These are phyloP conservation scores for Lissocephala sabroskyi DNA, from an alignment of 2,888 invertebrate species.

Conservation along the genomic window DNA sequence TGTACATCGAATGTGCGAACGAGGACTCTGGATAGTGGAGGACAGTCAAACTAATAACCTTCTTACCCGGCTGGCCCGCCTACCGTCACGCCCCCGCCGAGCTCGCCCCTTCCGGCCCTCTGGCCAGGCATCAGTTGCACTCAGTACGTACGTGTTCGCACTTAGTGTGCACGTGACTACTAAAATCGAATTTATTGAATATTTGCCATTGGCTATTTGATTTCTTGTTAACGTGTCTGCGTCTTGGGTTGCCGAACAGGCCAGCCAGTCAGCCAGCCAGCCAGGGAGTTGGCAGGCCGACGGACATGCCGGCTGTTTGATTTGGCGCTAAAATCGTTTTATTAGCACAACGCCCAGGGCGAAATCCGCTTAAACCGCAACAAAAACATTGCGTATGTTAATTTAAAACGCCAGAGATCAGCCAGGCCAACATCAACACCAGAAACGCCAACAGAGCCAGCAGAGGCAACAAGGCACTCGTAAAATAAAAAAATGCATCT, in stretches of 20 bases:
- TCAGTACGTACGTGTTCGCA: slow-evolving; percentile 59
- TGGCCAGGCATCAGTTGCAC: slow-evolving; percentile 56
- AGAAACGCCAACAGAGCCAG: not conserved
- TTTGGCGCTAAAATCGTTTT: no score
- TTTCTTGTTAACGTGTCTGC: slow-evolving; percentile 54
- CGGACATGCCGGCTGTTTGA: no score
- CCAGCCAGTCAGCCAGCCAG: not conserved
- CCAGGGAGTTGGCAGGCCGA: no score
- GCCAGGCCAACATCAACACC: slow-evolving; percentile 3
- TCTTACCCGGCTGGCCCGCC: no score
- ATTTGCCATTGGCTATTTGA: slow-evolving; percentile 65
- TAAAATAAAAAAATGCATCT: slow-evolving; percentile 11
- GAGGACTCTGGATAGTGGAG: no score
- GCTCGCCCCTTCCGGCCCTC: not conserved
- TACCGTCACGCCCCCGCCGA: no score
- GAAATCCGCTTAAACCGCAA: no score
- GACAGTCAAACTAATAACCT: no score
- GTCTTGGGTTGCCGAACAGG: no score
- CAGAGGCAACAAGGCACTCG: slow-evolving; percentile 15
- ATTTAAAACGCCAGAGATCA: slow-evolving; percentile 25
- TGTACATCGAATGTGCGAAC: no score
- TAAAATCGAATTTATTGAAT: slow-evolving; percentile 63
- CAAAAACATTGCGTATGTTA: slow-evolving; percentile 35
- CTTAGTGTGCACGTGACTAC: slow-evolving; percentile 62
- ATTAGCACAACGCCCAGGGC: no score